phyloP scores from a whole-genome alignment of 2,888 invertebrate genomes.

The Drosophila mimetica region DNA sequence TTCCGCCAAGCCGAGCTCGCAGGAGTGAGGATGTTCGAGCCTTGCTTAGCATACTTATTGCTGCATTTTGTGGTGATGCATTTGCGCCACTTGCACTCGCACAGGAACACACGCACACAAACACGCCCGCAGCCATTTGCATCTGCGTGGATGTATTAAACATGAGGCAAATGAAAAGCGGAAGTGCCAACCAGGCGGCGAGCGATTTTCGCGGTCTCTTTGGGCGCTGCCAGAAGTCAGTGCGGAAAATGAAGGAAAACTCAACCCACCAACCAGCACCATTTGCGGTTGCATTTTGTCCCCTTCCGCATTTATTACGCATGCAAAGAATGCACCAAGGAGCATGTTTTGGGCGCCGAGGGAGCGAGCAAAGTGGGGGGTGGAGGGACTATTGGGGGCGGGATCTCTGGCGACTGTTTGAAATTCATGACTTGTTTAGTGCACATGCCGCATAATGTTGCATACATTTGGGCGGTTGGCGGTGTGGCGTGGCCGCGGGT shows the following conservation, averaged over 20 bases:
- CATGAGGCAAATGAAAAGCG: constrained; percentile 69
- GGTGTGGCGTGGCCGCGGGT: constrained; percentile 19
- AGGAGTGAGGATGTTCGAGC: constrained; percentile 7
- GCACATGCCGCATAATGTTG: constrained; percentile 80
- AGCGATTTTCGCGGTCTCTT: constrained; percentile 60
- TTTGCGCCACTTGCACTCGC: constrained; percentile 16
- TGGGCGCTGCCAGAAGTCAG: constrained; percentile 60
- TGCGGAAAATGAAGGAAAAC: constrained; percentile 33
- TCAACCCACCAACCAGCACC: constrained; percentile 38
- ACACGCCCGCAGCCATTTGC: constrained; percentile 46
- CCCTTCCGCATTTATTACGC: constrained; percentile 63
- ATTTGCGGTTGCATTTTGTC: constrained; percentile 30
- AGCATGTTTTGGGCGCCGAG: constrained; percentile 14
- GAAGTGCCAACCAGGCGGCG: constrained; percentile 53
- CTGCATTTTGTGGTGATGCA: constrained; percentile 53
- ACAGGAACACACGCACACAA: constrained; percentile 1
- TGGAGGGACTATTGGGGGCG: constrained; percentile 1
- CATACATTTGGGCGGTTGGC: constrained; percentile 61
- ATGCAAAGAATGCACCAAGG: constrained; percentile 65
- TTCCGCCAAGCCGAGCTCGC: constrained; percentile 2
- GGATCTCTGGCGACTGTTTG: constrained; percentile 58
- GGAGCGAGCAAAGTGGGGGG: not conserved
- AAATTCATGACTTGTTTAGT: constrained; percentile 78
- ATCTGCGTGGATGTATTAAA: constrained; percentile 41
- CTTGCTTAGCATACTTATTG: constrained; percentile 76